Base-by-base conservation (phyloP, 2,888 invertebrate species). In the Melipona beecheii region DNA sequence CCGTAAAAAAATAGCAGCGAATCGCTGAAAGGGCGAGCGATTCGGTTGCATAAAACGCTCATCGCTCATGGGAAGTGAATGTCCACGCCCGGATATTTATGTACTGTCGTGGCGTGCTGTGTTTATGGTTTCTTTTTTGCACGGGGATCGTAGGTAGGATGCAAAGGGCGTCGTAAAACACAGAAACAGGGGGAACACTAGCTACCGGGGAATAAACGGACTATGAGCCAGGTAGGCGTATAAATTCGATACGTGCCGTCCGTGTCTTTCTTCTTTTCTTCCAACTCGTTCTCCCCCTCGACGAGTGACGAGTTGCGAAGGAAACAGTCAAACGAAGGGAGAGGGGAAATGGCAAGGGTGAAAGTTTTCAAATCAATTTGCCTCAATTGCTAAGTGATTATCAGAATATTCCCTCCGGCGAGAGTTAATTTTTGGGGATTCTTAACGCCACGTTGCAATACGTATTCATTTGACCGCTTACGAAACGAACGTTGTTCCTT, bases 121-220 rank as follows among this genome's bases (percentile, higher is more conserved):
- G 91, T 93, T 93, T 93, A 92, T 92, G 90, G 91, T 91, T 90
- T 91, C 90, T 89, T 75, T 56, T 31, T 43, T 43, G 43, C 9
- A 43, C 87, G 79, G 78, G 85, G 84, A 80, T 83, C 87, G 78
- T 9, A 82, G 72, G 87, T 87, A 88, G 88, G 89, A 91, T 91
- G 91, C 92, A 90, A 91, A 92, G 92, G 91, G 89, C 87, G 84
- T 90, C 91, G 89, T 91, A 91, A 91, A 93, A 92, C 87, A 92
- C 87, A 88, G 89, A 87, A 81, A 87, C 81, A 87, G 82, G 24
- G 24, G 83, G 87, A 83, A 89, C 88, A 88, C 43, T n/a, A 9
- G 43, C 90, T 89, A 86, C 87, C 81, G 87, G 86, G 85, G 87
- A 90, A 91, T 91, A 91, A 91, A 92, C 92, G 89, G 91, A 90